Percentiles rank a stretch among this genome's conserved stretches.
phyloP scores from a whole-genome alignment of 1,140 invertebrate genomes.

The Neuroterus valhalla region DNA sequence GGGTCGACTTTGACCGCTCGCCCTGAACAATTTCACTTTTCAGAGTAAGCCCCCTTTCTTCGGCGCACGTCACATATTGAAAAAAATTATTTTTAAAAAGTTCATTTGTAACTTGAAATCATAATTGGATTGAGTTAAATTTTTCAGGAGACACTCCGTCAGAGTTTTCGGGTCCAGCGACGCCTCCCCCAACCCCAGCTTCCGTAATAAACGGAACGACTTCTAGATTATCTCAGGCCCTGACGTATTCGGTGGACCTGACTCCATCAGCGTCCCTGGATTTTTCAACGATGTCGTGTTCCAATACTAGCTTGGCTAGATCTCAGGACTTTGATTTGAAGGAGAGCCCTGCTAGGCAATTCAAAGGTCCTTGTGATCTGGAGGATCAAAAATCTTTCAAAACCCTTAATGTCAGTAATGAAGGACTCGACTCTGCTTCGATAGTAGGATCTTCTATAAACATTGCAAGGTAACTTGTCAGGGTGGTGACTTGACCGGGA shows the following conservation, averaged over 20 bases:
- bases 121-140: constrained; percentile 27
- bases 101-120: not conserved
- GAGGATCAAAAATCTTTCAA: constrained; percentile 17
- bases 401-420: not conserved
- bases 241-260: constrained; percentile 50
- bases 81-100: no score
- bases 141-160: constrained; percentile 29
- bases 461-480: constrained; percentile 5
- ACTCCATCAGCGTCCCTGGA: constrained; percentile 53
- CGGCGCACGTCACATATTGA: no score
- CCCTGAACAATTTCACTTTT: no score
- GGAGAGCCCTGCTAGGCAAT: constrained; percentile 37
- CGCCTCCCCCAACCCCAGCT: constrained; percentile 60
- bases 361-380: constrained; percentile 19
- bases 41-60: no score
- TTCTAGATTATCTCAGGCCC: constrained; percentile 47
- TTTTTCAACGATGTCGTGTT: constrained; percentile 46
- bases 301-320: constrained; percentile 50
- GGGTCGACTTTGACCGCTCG: no score
- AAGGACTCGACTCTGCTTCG: constrained; percentile 2
- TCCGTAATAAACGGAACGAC: constrained; percentile 43
- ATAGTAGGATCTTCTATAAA: not conserved
- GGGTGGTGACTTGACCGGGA: no score
- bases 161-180: constrained; percentile 48
- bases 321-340: constrained; percentile 46